These are phyloP conservation scores for Gymnogyps californianus DNA, from an alignment of 2,113 vertebrate species.

Conservation along the genomic window DNA sequence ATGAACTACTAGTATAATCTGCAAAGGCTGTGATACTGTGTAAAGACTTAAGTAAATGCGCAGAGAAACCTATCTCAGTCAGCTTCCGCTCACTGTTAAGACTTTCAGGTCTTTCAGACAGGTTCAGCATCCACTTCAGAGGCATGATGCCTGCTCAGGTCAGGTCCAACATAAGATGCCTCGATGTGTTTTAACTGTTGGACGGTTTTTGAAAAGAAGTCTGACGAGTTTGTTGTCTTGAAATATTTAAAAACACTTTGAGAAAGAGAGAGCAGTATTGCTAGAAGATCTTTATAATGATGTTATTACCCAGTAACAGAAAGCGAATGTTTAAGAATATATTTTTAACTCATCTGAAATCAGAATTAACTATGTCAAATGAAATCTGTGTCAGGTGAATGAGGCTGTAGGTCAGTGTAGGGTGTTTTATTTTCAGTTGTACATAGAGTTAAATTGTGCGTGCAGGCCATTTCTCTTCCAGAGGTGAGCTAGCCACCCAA, in stretches of 20 bases:
- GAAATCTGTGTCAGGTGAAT: background rate
- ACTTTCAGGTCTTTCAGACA: background rate
- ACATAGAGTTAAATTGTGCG: background rate
- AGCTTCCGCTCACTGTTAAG: background rate
- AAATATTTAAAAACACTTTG: background rate
- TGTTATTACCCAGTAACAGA: background rate
- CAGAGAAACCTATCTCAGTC: background rate
- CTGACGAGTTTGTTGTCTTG: background rate
- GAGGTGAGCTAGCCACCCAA: background rate
- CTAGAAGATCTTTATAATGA: background rate
- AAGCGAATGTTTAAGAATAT: background rate
- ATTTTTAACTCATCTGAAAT: background rate
- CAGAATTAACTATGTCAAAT: background rate
- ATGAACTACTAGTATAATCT: background rate
- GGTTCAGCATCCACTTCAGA: background rate
- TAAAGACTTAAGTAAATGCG: background rate
- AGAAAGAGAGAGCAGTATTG: rapidly evolving
- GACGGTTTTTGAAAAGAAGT: background rate
- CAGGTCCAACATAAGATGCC: background rate
- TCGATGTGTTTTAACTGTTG: background rate
- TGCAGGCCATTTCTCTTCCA: background rate
- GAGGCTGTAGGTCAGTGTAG: background rate
- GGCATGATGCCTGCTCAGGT: background rate
- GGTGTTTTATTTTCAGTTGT: background rate
- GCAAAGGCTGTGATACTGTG: background rate